Evolutionary conservation across 2,888 invertebrate genomes (phyloP).

Genomic region (Acanthococcus lagerstroemiae): DNA sequence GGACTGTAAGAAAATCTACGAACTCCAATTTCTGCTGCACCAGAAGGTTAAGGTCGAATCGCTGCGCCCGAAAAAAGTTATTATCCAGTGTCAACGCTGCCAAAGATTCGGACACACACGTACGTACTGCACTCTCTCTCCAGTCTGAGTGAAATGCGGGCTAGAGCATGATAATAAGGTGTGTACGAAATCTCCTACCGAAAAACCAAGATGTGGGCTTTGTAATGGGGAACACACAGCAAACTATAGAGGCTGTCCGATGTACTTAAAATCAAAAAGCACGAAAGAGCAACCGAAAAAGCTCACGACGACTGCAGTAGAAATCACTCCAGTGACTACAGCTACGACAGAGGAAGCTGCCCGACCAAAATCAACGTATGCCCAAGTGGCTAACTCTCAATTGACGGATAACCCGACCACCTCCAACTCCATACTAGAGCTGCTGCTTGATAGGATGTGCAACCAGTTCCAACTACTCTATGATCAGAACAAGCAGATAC

Average conservation of each 20-base stretch:
- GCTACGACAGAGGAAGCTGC: background rate
- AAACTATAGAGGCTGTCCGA: background rate
- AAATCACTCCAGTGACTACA: background rate
- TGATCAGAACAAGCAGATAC: background rate
- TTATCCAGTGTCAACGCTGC: too few relatives aligned
- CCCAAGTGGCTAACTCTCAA: background rate
- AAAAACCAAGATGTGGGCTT: background rate
- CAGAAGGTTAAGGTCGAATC: too few relatives aligned
- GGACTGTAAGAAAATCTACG: too few relatives aligned
- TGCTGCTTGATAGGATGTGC: background rate
- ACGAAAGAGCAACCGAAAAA: too few relatives aligned
- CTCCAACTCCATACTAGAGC: background rate
- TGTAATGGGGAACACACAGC: background rate
- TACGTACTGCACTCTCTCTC: background rate
- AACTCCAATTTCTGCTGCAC: too few relatives aligned
- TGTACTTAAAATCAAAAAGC: background rate
- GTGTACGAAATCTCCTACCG: background rate
- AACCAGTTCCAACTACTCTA: too few relatives aligned
- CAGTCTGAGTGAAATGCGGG: background rate
- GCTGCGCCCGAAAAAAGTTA: too few relatives aligned
- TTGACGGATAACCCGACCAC: background rate
- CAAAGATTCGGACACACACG: too few relatives aligned
- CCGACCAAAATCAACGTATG: background rate
- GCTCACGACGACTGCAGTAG: background rate
- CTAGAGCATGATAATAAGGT: background rate